A percentile compares a stretch with the other conserved stretches of the same genome.
Conservation (phyloP, 2,113 vertebrate species). For the Motacilla alba region DNA sequence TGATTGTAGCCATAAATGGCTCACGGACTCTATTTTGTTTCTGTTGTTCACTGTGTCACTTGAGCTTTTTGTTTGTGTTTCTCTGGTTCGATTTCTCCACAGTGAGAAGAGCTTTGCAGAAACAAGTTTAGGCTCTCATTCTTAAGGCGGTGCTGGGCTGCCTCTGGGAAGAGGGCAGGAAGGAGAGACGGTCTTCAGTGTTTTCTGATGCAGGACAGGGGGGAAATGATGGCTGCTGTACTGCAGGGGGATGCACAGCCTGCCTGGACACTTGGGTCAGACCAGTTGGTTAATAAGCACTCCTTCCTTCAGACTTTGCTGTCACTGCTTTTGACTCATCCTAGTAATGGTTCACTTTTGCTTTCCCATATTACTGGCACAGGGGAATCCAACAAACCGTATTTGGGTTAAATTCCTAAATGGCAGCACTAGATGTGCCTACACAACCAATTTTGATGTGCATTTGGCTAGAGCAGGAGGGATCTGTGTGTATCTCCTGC, state of each 20-base stretch:
- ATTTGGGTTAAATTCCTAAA: background rate
- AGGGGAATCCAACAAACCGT: background rate
- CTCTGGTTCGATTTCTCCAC: slow-evolving; percentile 17
- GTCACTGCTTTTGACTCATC: background rate
- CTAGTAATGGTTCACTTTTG: background rate
- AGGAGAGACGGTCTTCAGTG: background rate
- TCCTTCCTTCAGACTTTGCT: background rate
- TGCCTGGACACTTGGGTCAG: background rate
- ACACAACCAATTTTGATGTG: background rate
- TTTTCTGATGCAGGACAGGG: background rate
- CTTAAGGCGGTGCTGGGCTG: background rate
- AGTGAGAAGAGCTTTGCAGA: background rate
- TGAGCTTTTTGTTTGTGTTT: slow-evolving; percentile 48
- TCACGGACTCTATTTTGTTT: slow-evolving; percentile 48
- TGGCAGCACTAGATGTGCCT: background rate
- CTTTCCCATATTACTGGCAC: background rate
- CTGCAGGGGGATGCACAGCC: background rate
- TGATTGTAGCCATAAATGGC: slow-evolving; percentile 51
- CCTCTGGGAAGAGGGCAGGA: background rate
- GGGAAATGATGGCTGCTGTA: background rate
- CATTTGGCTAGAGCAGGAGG: background rate
- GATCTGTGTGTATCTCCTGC: background rate
- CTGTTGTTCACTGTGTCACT: slow-evolving; percentile 9
- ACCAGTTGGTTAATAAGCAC: background rate
- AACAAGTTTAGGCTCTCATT: background rate